phyloP scores from a whole-genome alignment of 1,140 invertebrate species.

The Leptinotarsa texana region DNA sequence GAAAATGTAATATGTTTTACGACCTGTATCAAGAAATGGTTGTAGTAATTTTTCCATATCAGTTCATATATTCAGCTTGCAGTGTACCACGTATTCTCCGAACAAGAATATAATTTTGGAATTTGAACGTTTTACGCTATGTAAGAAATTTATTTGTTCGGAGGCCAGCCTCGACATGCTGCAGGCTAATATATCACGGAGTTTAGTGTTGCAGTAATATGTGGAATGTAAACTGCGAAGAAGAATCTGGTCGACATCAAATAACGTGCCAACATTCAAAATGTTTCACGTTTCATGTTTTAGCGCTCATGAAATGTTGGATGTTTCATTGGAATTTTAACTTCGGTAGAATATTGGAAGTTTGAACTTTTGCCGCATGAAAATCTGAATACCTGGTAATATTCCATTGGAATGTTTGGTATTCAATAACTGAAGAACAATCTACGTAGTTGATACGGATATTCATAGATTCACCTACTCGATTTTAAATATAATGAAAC shows the following conservation, averaged over 20 bases:
- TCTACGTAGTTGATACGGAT: too few species aligned
- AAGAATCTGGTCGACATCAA: background rate
- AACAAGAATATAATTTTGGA: background rate
- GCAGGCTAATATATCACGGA: constrained; percentile 3
- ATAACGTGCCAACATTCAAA: background rate
- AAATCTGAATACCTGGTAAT: too few species aligned
- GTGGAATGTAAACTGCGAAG: background rate
- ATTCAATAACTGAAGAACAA: too few species aligned
- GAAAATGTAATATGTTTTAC: too few species aligned
- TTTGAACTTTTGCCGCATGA: too few species aligned
- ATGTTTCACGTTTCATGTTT: background rate
- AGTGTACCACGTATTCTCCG: background rate
- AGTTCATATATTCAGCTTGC: background rate
- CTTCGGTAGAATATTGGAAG: too few species aligned
- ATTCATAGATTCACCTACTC: too few species aligned
- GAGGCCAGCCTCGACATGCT: background rate
- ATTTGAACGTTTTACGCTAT: constrained; percentile 1
- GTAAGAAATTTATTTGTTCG: constrained; percentile 1
- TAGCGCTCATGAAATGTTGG: background rate
- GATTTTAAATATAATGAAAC: too few species aligned
- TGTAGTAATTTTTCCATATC: background rate
- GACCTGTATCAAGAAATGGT: background rate
- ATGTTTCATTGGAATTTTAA: background rate
- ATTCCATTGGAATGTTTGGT: too few species aligned
- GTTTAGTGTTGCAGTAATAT: constrained; percentile 3